These are phyloP conservation scores for Folsomia manolachei DNA, from an alignment of 2,888 invertebrate species.

Conservation along the genomic window DNA sequence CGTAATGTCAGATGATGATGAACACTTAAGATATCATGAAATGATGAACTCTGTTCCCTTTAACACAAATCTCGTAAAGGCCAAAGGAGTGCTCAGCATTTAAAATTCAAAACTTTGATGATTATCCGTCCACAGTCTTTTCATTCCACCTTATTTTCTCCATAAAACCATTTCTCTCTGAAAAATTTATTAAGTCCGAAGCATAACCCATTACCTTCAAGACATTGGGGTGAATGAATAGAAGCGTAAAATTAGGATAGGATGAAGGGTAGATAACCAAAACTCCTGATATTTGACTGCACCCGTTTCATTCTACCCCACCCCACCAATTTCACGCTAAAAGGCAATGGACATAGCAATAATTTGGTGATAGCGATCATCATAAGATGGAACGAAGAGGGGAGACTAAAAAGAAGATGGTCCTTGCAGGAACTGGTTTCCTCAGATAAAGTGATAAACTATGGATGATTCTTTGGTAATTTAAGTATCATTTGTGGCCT, in stretches of 20 bases:
- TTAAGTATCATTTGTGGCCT: constrained; percentile 3
- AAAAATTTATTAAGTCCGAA: constrained; percentile 8
- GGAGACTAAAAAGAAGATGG: not conserved
- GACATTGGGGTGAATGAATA: constrained; percentile 4
- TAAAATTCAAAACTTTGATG: not conserved
- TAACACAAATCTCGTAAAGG: not conserved
- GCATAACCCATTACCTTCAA: not conserved
- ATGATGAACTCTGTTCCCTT: not conserved
- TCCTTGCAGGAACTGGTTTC: not conserved
- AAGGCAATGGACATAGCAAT: not conserved
- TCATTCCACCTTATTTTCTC: not conserved
- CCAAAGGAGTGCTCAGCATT: constrained; percentile 5
- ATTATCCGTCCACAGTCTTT: not conserved
- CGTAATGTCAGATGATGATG: not conserved
- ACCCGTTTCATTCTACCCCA: not conserved
- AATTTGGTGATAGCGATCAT: not conserved
- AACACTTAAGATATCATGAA: not conserved
- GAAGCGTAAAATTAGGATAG: not conserved
- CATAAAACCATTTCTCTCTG: constrained; percentile 18
- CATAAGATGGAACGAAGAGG: not conserved
- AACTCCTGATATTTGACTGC: not conserved
- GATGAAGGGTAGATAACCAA: constrained; percentile 13
- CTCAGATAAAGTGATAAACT: constrained; percentile 10
- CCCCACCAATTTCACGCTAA: not conserved
- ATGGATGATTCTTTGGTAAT: constrained; percentile 16